phyloP scores from a whole-genome alignment of 2,888 invertebrate genomes.

The Allacma fusca region DNA sequence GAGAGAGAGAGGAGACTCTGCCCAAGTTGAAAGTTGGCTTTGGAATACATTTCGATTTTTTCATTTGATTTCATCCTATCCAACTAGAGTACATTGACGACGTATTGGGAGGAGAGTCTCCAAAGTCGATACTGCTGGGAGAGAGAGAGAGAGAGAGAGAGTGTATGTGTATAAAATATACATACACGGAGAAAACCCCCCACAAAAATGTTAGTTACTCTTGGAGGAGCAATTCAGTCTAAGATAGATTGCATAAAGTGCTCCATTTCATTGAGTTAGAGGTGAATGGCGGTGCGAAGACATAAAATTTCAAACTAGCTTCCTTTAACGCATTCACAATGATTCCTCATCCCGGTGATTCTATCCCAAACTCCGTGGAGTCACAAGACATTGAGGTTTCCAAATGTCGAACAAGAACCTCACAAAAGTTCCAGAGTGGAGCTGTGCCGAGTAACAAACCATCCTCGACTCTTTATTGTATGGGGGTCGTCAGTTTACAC shows the following conservation, averaged over 20 bases:
- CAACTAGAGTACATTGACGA: too few species aligned
- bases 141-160: too few species aligned
- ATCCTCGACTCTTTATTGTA: too few species aligned
- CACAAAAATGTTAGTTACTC: constrained; percentile 4
- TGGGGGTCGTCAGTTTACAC: too few species aligned
- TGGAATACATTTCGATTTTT: constrained; percentile 16
- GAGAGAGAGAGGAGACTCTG: background rate
- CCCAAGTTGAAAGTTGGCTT: background rate
- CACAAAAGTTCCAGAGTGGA: background rate
- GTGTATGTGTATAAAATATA: too few species aligned
- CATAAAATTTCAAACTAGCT: background rate
- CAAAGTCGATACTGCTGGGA: too few species aligned
- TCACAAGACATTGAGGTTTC: background rate
- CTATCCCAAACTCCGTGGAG: background rate
- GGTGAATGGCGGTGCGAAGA: constrained; percentile 6
- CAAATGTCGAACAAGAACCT: background rate
- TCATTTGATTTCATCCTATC: background rate
- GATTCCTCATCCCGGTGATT: background rate
- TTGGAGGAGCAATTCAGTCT: background rate
- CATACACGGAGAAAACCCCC: background rate
- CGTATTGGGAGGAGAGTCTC: too few species aligned
- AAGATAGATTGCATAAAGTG: constrained; percentile 3
- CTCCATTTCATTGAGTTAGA: background rate
- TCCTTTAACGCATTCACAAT: background rate
- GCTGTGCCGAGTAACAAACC: too few species aligned